Conservation (phyloP, 2,888 invertebrate species). For the Pristionchus maxplancki region DNA sequence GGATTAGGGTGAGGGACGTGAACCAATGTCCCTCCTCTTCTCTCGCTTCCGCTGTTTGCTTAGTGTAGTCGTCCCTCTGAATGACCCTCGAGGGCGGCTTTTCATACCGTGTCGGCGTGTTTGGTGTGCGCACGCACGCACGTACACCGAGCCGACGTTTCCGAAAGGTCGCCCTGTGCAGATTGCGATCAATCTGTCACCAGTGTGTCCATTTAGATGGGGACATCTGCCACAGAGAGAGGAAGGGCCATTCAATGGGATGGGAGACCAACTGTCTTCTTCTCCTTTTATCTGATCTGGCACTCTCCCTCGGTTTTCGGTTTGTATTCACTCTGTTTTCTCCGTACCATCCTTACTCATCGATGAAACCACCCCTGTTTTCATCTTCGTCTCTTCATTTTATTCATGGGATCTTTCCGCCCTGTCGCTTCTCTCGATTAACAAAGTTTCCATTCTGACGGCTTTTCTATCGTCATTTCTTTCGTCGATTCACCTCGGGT, state of each 20-base stretch:
- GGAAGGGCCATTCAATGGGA: neutral
- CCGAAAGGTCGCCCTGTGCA: neutral
- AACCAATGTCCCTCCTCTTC: neutral
- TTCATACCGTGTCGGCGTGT: neutral
- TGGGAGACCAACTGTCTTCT: neutral
- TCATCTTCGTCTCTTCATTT: neutral
- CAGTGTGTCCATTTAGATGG: neutral
- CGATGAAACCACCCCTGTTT: neutral
- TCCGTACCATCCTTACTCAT: neutral
- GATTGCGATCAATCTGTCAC: slow-evolving; percentile 36
- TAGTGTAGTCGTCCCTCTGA: neutral
- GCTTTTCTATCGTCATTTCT: neutral
- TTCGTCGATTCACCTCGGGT: neutral
- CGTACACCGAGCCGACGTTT: neutral
- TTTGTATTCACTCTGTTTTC: neutral
- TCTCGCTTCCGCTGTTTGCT: slow-evolving; percentile 14
- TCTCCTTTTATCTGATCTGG: neutral
- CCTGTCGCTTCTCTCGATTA: neutral
- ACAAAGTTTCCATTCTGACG: neutral
- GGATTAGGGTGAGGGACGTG: neutral
- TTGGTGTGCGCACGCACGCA: neutral
- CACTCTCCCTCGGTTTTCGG: neutral
- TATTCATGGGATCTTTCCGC: neutral
- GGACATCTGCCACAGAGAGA: neutral
- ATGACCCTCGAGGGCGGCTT: neutral